Evolutionary conservation across 2,888 invertebrate species (phyloP).

Genomic region (Clunio marinus): DNA sequence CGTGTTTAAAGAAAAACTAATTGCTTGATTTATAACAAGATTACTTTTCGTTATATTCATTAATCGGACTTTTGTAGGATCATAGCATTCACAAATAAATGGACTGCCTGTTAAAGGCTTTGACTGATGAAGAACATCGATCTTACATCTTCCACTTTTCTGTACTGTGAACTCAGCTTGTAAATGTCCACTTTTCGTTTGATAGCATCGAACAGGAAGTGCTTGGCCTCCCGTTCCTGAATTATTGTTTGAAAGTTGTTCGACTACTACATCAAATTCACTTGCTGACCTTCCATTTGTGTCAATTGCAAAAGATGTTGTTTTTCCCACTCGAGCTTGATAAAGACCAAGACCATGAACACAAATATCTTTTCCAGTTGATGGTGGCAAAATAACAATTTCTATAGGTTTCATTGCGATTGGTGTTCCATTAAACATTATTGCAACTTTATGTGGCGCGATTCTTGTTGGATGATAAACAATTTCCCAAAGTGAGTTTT

Average conservation of each 20-base stretch:
- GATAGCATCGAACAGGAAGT: conserved; percentile 87
- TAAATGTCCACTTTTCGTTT: conserved; percentile 91
- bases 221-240: conserved; percentile 76
- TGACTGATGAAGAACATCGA: conserved; percentile 83
- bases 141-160: conserved; percentile 65
- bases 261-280: conserved; percentile 87
- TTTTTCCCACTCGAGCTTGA: conserved; percentile 75
- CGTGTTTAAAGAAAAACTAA: conserved; percentile 75
- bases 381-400: conserved; percentile 59
- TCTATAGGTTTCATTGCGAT: conserved; percentile 55
- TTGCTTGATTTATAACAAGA: conserved; percentile 76
- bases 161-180: conserved; percentile 90
- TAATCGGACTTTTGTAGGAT: conserved; percentile 75
- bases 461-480: conserved; percentile 84
- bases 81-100: conserved; percentile 88
- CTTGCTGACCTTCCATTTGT: conserved; percentile 78
- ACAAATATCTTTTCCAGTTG: conserved; percentile 64
- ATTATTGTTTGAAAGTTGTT: too few species aligned
- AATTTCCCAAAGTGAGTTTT: conserved; percentile 72
- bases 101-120: conserved; percentile 91
- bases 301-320: conserved; percentile 83
- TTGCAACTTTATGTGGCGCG: conserved; percentile 79
- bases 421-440: conserved; percentile 83
- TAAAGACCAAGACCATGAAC: conserved; percentile 80
- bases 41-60: conserved; percentile 71